These are phyloP conservation scores for Scarus forsteni DNA, from an alignment of 2,797 vertebrate species.

Conservation along the genomic window DNA sequence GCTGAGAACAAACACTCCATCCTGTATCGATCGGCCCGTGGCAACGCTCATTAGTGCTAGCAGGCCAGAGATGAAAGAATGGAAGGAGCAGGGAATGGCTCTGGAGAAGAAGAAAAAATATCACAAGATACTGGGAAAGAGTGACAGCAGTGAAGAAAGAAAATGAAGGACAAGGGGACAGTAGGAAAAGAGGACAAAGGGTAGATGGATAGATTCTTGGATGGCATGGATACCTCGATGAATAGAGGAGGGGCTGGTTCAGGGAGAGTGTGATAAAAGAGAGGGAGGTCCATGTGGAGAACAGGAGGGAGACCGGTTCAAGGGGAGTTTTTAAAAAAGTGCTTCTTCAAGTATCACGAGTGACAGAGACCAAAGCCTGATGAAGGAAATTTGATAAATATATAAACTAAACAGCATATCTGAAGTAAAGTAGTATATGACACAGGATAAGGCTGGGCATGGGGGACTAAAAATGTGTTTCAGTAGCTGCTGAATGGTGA, in stretches of 20 bases:
- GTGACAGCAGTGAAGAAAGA: slow-evolving; percentile 50
- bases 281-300: slow-evolving; percentile 55
- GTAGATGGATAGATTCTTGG: slow-evolving; percentile 46
- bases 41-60: slow-evolving; percentile 84
- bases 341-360: slow-evolving; percentile 28
- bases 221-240: slow-evolving; percentile 60
- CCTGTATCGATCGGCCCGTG: slow-evolving; percentile 85
- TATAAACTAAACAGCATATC: slow-evolving; percentile 13
- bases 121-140: slow-evolving; percentile 58
- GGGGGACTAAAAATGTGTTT: too few relatives aligned
- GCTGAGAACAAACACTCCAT: slow-evolving; percentile 83
- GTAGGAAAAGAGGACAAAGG: slow-evolving; percentile 48
- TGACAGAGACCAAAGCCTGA: slow-evolving; percentile 25
- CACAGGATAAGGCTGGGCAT: too few relatives aligned
- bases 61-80: slow-evolving; percentile 74
- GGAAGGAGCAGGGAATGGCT: slow-evolving; percentile 51
- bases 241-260: slow-evolving; percentile 50
- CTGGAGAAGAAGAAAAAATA: slow-evolving; percentile 16
- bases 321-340: slow-evolving; percentile 52
- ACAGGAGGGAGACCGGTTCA: slow-evolving; percentile 41
- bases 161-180: slow-evolving; percentile 65
- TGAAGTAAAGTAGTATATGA: background rate
- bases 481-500: too few relatives aligned
- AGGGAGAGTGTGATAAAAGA: slow-evolving; percentile 58
- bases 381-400: background rate